These are phyloP conservation scores for Diceros bicornis DNA, from an alignment of 2,797 vertebrate genomes.

Conservation along the genomic window DNA sequence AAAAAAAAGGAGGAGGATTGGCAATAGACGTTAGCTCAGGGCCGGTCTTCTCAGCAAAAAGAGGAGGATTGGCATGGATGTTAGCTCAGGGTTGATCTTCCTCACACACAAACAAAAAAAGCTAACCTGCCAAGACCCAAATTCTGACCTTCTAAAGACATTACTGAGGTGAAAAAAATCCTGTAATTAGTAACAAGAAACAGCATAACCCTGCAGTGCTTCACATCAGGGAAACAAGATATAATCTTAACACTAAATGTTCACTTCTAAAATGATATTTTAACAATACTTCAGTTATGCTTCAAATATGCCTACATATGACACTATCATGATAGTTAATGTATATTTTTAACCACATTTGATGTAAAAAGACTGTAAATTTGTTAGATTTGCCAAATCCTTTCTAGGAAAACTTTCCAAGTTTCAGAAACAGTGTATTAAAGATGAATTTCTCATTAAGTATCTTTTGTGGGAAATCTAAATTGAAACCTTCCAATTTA, in stretches of 20 bases:
- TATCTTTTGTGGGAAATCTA: constrained; percentile 67
- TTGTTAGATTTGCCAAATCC: constrained; percentile 7
- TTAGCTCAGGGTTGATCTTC: too few relatives aligned
- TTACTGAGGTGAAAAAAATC: background rate
- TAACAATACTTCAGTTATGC: constrained; percentile 37
- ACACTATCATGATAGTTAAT: constrained; percentile 10
- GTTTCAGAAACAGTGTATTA: background rate
- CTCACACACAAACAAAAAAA: background rate
- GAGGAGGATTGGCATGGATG: too few relatives aligned
- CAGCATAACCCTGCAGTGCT: constrained; percentile 52
- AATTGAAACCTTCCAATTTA: constrained; percentile 69
- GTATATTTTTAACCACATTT: constrained; percentile 59
- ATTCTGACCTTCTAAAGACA: constrained; percentile 72
- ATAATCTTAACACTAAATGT: constrained; percentile 33
- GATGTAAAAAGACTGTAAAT: constrained; percentile 49
- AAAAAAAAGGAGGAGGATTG: too few relatives aligned
- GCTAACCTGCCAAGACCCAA: constrained; percentile 67
- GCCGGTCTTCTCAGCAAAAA: too few relatives aligned
- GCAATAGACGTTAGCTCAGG: too few relatives aligned
- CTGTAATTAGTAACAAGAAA: constrained; percentile 74
- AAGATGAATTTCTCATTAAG: constrained; percentile 60
- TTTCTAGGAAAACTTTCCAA: constrained; percentile 33
- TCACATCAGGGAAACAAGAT: constrained; percentile 48
- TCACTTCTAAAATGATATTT: constrained; percentile 63
- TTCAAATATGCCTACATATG: constrained; percentile 58